Evolutionary conservation across 23 tunicate genomes (phyloP), one percentile per base, ranked within the genome.

Genomic region (Aplidium turbinatum): DNA sequence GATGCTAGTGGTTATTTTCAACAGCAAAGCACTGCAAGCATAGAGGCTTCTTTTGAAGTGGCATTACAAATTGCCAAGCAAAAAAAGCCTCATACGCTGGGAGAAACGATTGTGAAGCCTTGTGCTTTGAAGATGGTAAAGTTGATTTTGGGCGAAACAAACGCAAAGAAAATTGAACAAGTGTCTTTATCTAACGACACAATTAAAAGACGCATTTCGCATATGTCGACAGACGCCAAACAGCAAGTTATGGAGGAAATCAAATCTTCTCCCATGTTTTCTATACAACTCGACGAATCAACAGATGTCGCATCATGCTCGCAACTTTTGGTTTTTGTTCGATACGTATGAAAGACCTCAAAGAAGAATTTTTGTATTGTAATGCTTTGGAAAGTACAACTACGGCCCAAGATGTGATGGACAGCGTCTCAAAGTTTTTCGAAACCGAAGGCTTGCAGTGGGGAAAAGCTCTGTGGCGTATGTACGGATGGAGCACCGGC

Each of bases 271-370:
- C 7, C 76, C 35, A 70, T 70, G 76, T 70, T 70, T 47, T 46
- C 76, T 31, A 47, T 70, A 24, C 58, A 47, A 48, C 35, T 70
- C 19, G 76, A 70, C 58, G 58, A 70, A 70, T 47, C 58, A 70
- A 70, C 35, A 25, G 58, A 70, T 70, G 58, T 47, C 38, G 76
- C 76, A 18, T 82, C 87, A 73, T 73, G 73, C 40, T 47, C 73
- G 47, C 87, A 82, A 62, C 61, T 82, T 26, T 33, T 82, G 51
- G 87, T 82, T 58, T 73, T 82, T 47, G 87, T 42, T 24, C 31
- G 85, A 70, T 80, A 80, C 63, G 1, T 70, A 24, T 35, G 34
- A 62, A 50, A 48, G 72, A 73, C 72, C 20, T 72, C 64, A 82
- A 72, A 82, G 85, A 79, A 27, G 79, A 70, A 2, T 82, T 82